These are phyloP conservation scores for Aphelocoma californica DNA, from an alignment of 2,797 vertebrate species.

Conservation along the genomic window DNA sequence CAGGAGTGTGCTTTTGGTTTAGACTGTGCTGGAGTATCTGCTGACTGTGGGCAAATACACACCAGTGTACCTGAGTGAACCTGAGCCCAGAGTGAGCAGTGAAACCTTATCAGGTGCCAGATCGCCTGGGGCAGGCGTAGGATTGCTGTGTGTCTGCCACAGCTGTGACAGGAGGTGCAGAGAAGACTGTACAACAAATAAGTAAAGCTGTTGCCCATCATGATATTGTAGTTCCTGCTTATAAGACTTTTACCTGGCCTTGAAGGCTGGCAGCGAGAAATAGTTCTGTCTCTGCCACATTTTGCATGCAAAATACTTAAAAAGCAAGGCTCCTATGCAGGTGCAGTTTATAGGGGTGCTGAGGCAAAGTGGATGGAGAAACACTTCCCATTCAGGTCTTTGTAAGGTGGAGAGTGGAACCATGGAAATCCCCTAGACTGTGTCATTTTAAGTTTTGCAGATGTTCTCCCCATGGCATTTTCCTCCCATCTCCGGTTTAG, in stretches of 20 bases:
- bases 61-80: neutral
- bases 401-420: neutral
- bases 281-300: neutral
- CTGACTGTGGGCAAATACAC: neutral
- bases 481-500: constrained; percentile 38
- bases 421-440: neutral
- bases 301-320: neutral
- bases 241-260: neutral
- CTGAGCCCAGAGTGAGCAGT: neutral
- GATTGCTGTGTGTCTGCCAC: constrained; percentile 23
- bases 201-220: neutral
- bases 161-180: neutral
- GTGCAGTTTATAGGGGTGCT: neutral
- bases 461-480: constrained; percentile 58
- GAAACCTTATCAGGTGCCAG: constrained; percentile 45
- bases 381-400: neutral
- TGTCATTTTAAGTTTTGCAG: constrained; percentile 41
- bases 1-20: neutral
- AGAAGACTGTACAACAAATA: neutral
- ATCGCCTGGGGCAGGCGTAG: constrained; percentile 18
- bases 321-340: neutral
- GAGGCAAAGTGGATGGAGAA: neutral
- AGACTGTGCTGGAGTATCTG: neutral
- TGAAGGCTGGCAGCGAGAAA: neutral
- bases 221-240: neutral